These are phyloP conservation scores for Drosophila rhopaloa DNA, from an alignment of 1,140 invertebrate genomes.

Conservation along the genomic window DNA sequence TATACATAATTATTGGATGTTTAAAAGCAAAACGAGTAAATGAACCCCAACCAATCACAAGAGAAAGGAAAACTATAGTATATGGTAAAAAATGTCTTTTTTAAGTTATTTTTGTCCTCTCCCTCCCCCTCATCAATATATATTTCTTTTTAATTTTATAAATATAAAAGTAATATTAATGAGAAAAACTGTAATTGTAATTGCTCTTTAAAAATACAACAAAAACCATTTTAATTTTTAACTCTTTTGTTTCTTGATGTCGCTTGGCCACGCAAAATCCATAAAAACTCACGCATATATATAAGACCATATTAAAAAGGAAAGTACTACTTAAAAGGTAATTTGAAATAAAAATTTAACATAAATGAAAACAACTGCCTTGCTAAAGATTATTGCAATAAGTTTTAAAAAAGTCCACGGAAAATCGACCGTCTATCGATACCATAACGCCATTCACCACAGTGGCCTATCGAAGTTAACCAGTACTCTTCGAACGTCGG, in stretches of 20 bases:
- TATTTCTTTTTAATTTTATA: conserved; percentile 82
- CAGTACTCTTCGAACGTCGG: conserved; percentile 8
- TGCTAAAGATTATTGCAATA: conserved; percentile 19
- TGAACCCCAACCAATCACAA: conserved; percentile 43
- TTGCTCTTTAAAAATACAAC: conserved; percentile 76
- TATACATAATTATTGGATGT: conserved; percentile 76
- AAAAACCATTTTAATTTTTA: conserved; percentile 70
- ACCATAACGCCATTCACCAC: neutral
- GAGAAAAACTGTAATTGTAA: conserved; percentile 82
- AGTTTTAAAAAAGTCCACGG: neutral
- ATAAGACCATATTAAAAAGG: conserved; percentile 68
- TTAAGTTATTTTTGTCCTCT: conserved; percentile 75
- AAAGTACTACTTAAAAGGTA: conserved; percentile 74
- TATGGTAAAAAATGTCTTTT: conserved; percentile 78
- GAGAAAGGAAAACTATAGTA: conserved; percentile 62
- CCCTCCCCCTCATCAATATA: conserved; percentile 73
- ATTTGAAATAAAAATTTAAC: conserved; percentile 71
- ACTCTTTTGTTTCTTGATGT: conserved; percentile 66
- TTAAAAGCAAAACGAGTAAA: conserved; percentile 53
- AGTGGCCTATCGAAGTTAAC: conserved; percentile 1
- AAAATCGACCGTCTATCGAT: conserved; percentile 7
- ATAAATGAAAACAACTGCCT: conserved; percentile 34
- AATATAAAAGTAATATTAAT: conserved; percentile 82
- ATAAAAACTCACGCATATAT: conserved; percentile 54
- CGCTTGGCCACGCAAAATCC: conserved; percentile 58